These are phyloP conservation scores for Lytechinus pictus DNA, from an alignment of 35 echinoderm and acorn worm genomes.

Conservation along the genomic window DNA sequence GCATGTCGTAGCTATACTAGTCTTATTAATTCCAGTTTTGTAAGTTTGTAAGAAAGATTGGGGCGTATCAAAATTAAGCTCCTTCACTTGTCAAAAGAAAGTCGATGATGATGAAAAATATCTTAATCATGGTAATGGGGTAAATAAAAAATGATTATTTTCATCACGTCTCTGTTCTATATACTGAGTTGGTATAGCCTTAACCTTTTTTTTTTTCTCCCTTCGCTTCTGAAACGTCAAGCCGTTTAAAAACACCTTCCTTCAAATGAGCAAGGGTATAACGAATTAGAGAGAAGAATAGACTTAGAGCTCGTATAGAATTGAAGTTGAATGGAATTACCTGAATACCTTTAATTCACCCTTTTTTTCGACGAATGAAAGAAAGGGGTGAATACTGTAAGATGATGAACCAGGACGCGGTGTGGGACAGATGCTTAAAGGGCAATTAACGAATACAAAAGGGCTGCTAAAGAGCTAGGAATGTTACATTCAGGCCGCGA, in stretches of 20 bases:
- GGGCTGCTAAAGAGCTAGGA: not conserved
- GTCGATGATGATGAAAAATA: no score
- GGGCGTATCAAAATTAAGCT: no score
- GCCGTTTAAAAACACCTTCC: no score
- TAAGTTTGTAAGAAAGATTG: no score
- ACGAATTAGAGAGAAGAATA: not conserved
- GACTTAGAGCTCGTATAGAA: not conserved
- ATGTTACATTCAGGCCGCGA: not conserved
- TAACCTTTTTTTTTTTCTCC: not conserved
- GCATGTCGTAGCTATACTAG: no score
- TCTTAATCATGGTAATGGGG: no score
- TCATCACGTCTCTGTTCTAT: no score
- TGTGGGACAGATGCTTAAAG: not conserved
- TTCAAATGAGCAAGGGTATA: not conserved
- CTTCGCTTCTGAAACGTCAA: not conserved
- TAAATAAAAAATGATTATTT: no score
- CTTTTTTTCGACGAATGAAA: not conserved
- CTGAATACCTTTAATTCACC: slow-evolving; percentile 12
- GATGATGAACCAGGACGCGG: not conserved
- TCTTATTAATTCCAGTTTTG: no score
- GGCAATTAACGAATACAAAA: slow-evolving; percentile 19
- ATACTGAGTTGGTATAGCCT: no score
- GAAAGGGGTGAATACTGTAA: not conserved
- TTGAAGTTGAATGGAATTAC: not conserved
- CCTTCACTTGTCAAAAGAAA: no score